phyloP scores from a whole-genome alignment of 2,888 invertebrate genomes.

The Drosophila subquinaria region DNA sequence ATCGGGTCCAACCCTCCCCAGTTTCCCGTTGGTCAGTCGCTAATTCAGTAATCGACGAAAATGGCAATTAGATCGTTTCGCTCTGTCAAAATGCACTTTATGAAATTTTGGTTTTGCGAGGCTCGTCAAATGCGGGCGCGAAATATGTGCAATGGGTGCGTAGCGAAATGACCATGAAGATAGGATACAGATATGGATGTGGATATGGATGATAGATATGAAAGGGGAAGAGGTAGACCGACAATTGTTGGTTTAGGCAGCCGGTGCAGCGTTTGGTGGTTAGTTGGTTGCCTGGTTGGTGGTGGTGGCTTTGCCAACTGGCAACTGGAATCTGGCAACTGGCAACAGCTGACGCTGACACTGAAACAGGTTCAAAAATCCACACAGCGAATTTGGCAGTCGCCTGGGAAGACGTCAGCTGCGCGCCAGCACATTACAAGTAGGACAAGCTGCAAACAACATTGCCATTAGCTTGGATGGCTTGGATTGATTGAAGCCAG shows the following conservation, averaged over 20 bases:
- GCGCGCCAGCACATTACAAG: constrained; percentile 80
- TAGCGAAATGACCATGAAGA: constrained; percentile 53
- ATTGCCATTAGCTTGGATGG: constrained; percentile 67
- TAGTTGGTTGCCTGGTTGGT: constrained; percentile 63
- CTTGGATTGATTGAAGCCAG: constrained; percentile 11
- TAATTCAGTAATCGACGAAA: constrained; percentile 44
- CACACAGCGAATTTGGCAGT: constrained; percentile 36
- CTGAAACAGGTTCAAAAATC: constrained; percentile 74
- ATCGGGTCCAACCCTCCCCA: constrained; percentile 50
- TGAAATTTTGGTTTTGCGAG: constrained; percentile 38
- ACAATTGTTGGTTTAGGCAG: constrained; percentile 82
- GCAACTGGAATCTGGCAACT: constrained; percentile 45
- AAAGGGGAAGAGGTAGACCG: constrained; percentile 63
- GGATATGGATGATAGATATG: constrained; percentile 1
- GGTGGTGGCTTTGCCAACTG: constrained; percentile 56
- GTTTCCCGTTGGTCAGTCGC: constrained; percentile 20
- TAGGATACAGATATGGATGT: constrained; percentile 24
- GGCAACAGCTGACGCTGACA: constrained; percentile 73
- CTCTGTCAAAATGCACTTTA: constrained; percentile 72
- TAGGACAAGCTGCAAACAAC: constrained; percentile 81
- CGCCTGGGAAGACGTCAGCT: constrained; percentile 75
- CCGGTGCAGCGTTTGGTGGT: constrained; percentile 74
- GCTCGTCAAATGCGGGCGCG: constrained; percentile 63
- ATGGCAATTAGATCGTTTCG: constrained; percentile 75
- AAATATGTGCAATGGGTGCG: constrained; percentile 82